Base-by-base conservation (phyloP, 2,113 vertebrate genomes). In the Rhipidura dahli region DNA sequence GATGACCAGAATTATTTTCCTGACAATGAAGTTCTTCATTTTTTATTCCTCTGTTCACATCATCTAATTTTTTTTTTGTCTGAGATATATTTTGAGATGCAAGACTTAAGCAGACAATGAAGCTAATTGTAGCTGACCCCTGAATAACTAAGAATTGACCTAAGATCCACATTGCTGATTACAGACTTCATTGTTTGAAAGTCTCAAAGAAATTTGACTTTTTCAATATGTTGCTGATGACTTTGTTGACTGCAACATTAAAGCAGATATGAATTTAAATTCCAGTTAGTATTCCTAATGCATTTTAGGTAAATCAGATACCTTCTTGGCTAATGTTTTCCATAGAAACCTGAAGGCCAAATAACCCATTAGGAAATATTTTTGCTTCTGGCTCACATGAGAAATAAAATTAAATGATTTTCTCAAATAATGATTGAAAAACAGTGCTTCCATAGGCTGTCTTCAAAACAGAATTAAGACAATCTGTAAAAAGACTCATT, bases 321-420 rank as follows among this genome's bases (percentile, higher is more conserved):
- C 66, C 85, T 95, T 44, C 15, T 83, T 72, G 70, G 83, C 35
- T 72, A 78, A 83, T 65, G 15, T 53, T 73, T 77, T 83, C n/a
- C 45, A 44, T 22, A 92, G 56, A 83, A 95, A 66, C 45, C 30
- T 79, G 68, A 87, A 89, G 42, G 54, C 15, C 65, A 28, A 87
- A 91, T 69, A 84, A 84, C 7, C 7, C 59, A 39, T 51, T 70
- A 70, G 19, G 6, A 27, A 39, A 21, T 42, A 75, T 77, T 92
- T 83, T 40, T 51, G 40, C 76, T 87, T 89, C 45, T 83, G 68
- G 47, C n/a, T 89, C 42, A 87, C 40, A 33, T 37, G 45, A 94
- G 57, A 94, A 96, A 87, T 60, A 63, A 90, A 88, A 82, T 75
- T 1, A 83, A 85, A 79, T 78, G n/a, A 23, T 83, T 89, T 95